phyloP scores from a whole-genome alignment of 2,888 invertebrate species.

The Thelaira solivaga region DNA sequence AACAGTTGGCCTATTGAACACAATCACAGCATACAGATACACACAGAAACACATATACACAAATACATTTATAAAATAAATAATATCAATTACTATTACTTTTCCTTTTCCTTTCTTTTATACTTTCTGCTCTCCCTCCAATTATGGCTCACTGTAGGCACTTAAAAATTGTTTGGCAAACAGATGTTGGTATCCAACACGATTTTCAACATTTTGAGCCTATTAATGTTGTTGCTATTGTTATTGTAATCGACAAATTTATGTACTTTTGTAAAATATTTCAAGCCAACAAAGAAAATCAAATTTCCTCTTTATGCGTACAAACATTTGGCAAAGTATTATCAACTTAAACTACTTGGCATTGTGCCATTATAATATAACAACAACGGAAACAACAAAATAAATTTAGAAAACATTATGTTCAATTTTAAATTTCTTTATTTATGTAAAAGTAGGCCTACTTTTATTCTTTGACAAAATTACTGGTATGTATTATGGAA shows the following conservation, averaged over 20 bases:
- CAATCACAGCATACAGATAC: background rate
- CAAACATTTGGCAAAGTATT: slow-evolving; percentile 57
- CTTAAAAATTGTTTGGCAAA: slow-evolving; percentile 43
- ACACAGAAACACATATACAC: background rate
- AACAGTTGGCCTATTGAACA: slow-evolving; percentile 41
- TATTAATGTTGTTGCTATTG: slow-evolving; percentile 1
- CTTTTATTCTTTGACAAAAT: background rate
- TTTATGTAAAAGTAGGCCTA: slow-evolving; percentile 32
- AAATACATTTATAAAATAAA: slow-evolving; percentile 14
- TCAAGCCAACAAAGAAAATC: slow-evolving; percentile 14
- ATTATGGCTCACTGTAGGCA: background rate
- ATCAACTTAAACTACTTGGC: slow-evolving; percentile 57
- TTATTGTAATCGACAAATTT: slow-evolving; percentile 45
- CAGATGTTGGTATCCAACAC: slow-evolving; percentile 30
- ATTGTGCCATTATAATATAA: slow-evolving; percentile 49
- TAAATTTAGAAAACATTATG: slow-evolving; percentile 20
- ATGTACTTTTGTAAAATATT: slow-evolving; percentile 20
- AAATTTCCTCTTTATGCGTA: slow-evolving; percentile 45
- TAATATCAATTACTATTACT: slow-evolving; percentile 60
- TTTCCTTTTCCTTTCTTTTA: slow-evolving; percentile 17
- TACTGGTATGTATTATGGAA: background rate
- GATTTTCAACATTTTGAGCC: background rate
- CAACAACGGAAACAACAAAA: background rate
- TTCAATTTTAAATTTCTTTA: slow-evolving; percentile 16
- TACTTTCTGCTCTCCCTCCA: slow-evolving; percentile 26